Conservation (phyloP, 2,797 vertebrate species). For the Labroides dimidiatus region DNA sequence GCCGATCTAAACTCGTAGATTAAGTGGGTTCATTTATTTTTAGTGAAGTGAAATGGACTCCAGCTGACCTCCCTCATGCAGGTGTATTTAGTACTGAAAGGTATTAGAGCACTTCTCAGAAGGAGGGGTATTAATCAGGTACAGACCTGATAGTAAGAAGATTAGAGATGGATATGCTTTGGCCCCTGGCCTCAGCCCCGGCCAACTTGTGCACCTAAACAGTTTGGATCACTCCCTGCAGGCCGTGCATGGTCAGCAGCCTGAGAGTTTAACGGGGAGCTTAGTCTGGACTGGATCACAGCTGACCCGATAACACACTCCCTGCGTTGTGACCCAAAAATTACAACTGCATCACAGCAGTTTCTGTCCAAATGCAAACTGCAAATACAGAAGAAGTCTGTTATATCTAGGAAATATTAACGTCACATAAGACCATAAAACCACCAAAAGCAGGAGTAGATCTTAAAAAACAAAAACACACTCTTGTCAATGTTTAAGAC, state of each 20-base stretch:
- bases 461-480: too few species aligned
- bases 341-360: constrained; percentile 21
- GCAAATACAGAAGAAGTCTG: background rate
- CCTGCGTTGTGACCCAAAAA: constrained; percentile 74
- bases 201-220: constrained; percentile 69
- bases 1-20: constrained; percentile 26
- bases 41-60: constrained; percentile 31
- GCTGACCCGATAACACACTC: constrained; percentile 82
- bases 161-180: constrained; percentile 81
- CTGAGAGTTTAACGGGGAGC: constrained; percentile 83
- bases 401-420: background rate
- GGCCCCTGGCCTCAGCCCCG: constrained; percentile 66
- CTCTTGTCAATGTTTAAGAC: too few species aligned
- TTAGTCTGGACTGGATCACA: constrained; percentile 81
- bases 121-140: constrained; percentile 79
- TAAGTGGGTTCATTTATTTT: constrained; percentile 37
- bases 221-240: constrained; percentile 67
- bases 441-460: too few species aligned
- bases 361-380: background rate
- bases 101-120: constrained; percentile 75
- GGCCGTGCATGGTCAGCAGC: constrained; percentile 82
- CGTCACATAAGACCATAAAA: constrained; percentile 11
- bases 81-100: constrained; percentile 69
- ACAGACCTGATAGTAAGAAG: constrained; percentile 85
- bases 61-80: constrained; percentile 58